A percentile compares a stretch with the other conserved stretches of the same genome.
Conservation (phyloP, 2,797 vertebrate genomes). For the Notoglanidium macrostoma region DNA sequence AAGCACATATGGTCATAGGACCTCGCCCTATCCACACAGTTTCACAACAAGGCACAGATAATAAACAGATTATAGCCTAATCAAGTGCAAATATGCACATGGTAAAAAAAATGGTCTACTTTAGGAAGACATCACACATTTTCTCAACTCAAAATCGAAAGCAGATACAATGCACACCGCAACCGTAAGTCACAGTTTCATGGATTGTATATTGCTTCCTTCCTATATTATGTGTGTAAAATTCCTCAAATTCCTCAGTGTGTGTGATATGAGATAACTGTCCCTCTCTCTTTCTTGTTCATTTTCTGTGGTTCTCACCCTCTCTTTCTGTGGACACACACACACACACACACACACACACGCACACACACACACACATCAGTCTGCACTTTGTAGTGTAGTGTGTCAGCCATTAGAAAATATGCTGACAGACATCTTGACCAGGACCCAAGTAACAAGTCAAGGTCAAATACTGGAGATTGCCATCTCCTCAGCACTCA, state of each 20-base stretch:
- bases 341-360: slow-evolving; percentile 19
- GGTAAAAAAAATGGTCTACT: not conserved
- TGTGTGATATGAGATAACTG: slow-evolving; percentile 12
- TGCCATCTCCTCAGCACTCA: slow-evolving; percentile 40
- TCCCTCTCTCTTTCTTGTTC: not conserved
- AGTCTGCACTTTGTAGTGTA: slow-evolving; percentile 37
- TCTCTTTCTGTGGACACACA: not conserved
- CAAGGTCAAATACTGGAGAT: slow-evolving; percentile 55
- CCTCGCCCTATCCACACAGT: not conserved
- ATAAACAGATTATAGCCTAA: not conserved
- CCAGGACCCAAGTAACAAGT: slow-evolving; percentile 41
- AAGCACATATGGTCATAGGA: not conserved
- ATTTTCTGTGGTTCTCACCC: not conserved
- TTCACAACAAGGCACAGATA: not conserved
- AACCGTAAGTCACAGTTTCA: not conserved
- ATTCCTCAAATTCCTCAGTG: slow-evolving; percentile 3
- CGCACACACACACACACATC: slow-evolving; percentile 32
- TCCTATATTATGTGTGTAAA: not conserved
- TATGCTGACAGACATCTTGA: slow-evolving; percentile 50
- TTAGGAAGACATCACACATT: not conserved
- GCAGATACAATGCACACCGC: not conserved
- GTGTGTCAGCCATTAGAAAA: slow-evolving; percentile 45
- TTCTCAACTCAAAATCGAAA: not conserved
- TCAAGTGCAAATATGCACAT: not conserved
- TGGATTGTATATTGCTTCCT: not conserved